Evolutionary conservation across 2,888 invertebrate genomes (phyloP).

Genomic region (Hirtodrosophila duncani): DNA sequence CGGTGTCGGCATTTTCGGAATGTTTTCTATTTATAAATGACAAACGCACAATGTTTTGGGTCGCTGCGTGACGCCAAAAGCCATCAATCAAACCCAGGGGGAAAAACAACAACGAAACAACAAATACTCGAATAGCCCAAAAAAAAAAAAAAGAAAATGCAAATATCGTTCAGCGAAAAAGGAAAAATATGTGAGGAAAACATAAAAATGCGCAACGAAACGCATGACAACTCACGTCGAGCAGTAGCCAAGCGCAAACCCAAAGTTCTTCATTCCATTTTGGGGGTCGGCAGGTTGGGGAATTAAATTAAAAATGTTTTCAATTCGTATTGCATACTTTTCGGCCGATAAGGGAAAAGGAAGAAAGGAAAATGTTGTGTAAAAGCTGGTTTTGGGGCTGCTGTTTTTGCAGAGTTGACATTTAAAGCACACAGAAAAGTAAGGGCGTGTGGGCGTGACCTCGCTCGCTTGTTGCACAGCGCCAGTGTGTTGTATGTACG

Average conservation of each 20-base stretch:
- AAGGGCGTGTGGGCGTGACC: neutral
- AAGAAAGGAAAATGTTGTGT: neutral
- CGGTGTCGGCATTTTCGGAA: neutral
- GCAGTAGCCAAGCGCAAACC: neutral
- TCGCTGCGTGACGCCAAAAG: conserved; percentile 39
- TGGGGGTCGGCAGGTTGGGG: too few relatives aligned
- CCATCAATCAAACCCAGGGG: conserved; percentile 40
- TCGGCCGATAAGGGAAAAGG: conserved; percentile 29
- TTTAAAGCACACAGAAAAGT: conserved; percentile 14
- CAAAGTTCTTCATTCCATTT: too few relatives aligned
- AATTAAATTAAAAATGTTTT: conserved; percentile 56
- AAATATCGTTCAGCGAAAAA: conserved; percentile 24
- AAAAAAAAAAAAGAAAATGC: conserved; percentile 19
- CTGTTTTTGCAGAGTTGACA: conserved; percentile 39
- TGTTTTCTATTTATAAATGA: conserved; percentile 42
- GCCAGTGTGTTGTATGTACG: conserved; percentile 14
- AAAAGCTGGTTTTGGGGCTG: conserved; percentile 21
- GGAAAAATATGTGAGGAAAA: neutral
- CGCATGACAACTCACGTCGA: conserved; percentile 40
- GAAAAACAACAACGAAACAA: conserved; percentile 11
- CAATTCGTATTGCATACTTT: conserved; percentile 54
- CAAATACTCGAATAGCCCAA: conserved; percentile 21
- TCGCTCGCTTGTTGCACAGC: conserved; percentile 29
- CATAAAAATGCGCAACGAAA: conserved; percentile 17
- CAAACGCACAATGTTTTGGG: conserved; percentile 36